Evolutionary conservation across 1,140 invertebrate species (phyloP).

Genomic region (Drosophila pruinosa): DNA sequence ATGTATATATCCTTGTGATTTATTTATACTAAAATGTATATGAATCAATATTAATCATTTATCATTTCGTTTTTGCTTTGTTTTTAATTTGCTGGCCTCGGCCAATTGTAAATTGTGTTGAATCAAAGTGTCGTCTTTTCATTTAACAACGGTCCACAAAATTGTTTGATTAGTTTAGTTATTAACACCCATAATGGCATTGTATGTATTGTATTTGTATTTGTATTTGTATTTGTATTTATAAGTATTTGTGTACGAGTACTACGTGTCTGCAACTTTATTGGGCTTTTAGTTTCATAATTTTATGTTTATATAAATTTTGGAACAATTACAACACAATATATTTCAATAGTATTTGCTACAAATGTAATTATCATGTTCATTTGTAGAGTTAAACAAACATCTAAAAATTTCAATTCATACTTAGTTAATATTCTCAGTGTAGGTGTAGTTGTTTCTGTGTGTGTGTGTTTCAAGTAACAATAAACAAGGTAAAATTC

Average conservation of each 20-base stretch:
- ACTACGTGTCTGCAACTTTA: slow-evolving; percentile 45
- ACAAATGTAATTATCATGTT: slow-evolving; percentile 29
- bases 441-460: slow-evolving; percentile 11
- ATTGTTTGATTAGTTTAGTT: slow-evolving; percentile 52
- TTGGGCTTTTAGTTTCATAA: slow-evolving; percentile 30
- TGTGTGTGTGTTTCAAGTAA: slow-evolving; percentile 20
- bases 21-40: slow-evolving; percentile 51
- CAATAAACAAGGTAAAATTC: slow-evolving; percentile 14
- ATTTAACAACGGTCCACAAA: slow-evolving; percentile 28
- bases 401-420: slow-evolving; percentile 10
- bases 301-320: slow-evolving; percentile 48
- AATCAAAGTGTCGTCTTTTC: slow-evolving; percentile 14
- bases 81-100: slow-evolving; percentile 3
- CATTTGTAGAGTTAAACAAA: slow-evolving; percentile 22
- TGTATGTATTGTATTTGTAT: slow-evolving; percentile 15
- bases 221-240: slow-evolving; percentile 18
- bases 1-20: slow-evolving; percentile 31
- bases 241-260: slow-evolving; percentile 31
- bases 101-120: slow-evolving; percentile 31
- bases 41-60: slow-evolving; percentile 21
- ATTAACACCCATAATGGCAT: slow-evolving; percentile 18
- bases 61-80: not conserved
- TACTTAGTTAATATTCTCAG: slow-evolving; percentile 13
- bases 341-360: slow-evolving; percentile 31
- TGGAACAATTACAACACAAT: slow-evolving; percentile 57